Conservation (phyloP, 2,797 vertebrate genomes). For the Brachyrhaphis roseni region DNA sequence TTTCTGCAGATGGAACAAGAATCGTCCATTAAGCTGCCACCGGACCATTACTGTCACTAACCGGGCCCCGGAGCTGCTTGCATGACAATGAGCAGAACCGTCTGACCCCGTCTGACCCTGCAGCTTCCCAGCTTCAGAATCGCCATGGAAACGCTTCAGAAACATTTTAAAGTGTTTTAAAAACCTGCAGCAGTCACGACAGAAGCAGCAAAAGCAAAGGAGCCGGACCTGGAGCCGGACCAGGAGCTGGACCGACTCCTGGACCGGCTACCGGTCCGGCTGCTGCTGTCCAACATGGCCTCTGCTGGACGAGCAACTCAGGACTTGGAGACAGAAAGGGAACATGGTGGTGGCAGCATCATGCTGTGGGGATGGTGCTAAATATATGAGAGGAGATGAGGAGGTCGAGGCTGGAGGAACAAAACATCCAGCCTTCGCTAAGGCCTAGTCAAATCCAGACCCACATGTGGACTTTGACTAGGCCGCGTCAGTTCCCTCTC, state of each 20-base stretch:
- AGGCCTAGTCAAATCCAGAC: background rate
- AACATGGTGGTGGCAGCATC: background rate
- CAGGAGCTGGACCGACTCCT: no score
- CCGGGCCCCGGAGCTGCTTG: background rate
- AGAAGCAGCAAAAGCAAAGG: no score
- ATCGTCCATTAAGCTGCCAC: constrained; percentile 31
- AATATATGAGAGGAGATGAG: background rate
- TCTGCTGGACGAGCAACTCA: no score
- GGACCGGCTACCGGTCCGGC: no score
- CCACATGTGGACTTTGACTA: background rate
- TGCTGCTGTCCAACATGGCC: no score
- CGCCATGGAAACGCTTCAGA: no score
- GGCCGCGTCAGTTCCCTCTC: constrained; percentile 34
- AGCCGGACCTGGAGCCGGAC: no score
- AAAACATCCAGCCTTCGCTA: background rate
- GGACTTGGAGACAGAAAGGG: no score
- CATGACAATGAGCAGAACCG: constrained; percentile 4
- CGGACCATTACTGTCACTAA: constrained; percentile 10
- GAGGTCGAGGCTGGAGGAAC: background rate
- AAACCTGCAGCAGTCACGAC: background rate
- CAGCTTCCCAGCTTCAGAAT: background rate
- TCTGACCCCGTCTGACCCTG: background rate
- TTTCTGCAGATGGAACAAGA: constrained; percentile 20
- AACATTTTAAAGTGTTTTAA: background rate
- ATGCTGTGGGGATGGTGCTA: background rate